Conservation (phyloP, 2,113 vertebrate genomes). For the Morone saxatilis region DNA sequence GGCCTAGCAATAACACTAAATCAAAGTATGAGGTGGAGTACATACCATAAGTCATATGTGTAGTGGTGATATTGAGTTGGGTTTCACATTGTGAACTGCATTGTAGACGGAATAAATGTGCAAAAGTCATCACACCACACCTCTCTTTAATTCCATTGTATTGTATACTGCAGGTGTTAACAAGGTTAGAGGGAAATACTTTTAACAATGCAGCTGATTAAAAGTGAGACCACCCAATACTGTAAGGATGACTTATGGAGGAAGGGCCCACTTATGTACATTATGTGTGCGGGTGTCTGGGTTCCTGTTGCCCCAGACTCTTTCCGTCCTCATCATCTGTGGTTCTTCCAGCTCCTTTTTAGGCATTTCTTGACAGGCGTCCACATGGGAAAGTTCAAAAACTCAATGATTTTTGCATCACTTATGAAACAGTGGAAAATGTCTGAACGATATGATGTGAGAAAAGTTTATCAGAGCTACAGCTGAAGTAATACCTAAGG, state of each 20-base stretch:
- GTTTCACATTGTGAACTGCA: background rate
- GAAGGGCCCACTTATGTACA: conserved; percentile 2
- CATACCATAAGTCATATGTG: background rate
- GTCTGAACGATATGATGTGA: background rate
- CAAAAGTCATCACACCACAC: background rate
- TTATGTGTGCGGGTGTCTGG: background rate
- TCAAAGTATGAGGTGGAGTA: background rate
- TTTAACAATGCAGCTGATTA: conserved; percentile 3
- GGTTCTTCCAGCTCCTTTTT: conserved; percentile 33
- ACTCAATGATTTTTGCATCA: background rate
- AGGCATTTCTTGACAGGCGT: conserved; percentile 23
- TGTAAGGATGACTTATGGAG: conserved; percentile 11
- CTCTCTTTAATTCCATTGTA: background rate
- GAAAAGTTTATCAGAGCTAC: background rate
- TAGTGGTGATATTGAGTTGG: conserved; percentile 1
- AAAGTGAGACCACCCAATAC: conserved; percentile 10
- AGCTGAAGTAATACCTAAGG: background rate
- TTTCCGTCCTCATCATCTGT: conserved; percentile 22
- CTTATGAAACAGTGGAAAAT: conserved; percentile 13
- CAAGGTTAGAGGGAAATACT: background rate
- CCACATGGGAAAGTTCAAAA: conserved; percentile 17
- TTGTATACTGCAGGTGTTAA: background rate
- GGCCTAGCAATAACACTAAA: background rate
- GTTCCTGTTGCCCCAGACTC: conserved; percentile 6
- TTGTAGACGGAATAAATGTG: background rate